Conservation (phyloP, 2,888 invertebrate genomes). For the Monochamus alternatus region DNA sequence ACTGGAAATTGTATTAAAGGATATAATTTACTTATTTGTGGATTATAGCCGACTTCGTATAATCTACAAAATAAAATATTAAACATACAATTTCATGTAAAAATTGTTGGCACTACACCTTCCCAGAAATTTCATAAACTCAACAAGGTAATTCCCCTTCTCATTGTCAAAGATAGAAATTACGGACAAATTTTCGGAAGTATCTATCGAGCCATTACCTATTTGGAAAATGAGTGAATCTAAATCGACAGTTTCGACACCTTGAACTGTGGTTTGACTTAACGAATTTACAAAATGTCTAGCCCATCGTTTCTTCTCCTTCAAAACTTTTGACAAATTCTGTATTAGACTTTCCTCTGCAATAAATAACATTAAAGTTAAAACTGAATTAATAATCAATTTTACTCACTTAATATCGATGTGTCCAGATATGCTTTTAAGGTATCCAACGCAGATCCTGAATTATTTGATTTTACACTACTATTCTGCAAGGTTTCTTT, state of each 20-base stretch:
- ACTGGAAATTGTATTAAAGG: slow-evolving; percentile 86
- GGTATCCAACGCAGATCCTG: neutral
- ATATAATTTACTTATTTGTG: slow-evolving; percentile 83
- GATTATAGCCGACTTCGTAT: slow-evolving; percentile 83
- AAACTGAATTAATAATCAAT: neutral
- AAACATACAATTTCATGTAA: neutral
- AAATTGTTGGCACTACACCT: neutral
- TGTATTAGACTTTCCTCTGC: neutral
- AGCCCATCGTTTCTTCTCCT: neutral
- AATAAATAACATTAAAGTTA: neutral
- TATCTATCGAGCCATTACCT: neutral
- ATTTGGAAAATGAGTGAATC: neutral
- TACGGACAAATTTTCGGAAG: neutral
- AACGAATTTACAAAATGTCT: neutral
- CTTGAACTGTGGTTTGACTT: neutral
- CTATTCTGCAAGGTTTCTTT: neutral
- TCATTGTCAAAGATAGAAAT: neutral
- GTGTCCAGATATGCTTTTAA: neutral
- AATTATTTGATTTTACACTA: neutral
- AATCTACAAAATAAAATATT: slow-evolving; percentile 72
- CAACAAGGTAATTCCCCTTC: neutral
- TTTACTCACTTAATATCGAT: neutral
- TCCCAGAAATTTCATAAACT: neutral
- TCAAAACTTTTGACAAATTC: neutral
- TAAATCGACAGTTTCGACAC: neutral